Conservation (phyloP, 2,797 vertebrate species). For the Psittacula echo region DNA sequence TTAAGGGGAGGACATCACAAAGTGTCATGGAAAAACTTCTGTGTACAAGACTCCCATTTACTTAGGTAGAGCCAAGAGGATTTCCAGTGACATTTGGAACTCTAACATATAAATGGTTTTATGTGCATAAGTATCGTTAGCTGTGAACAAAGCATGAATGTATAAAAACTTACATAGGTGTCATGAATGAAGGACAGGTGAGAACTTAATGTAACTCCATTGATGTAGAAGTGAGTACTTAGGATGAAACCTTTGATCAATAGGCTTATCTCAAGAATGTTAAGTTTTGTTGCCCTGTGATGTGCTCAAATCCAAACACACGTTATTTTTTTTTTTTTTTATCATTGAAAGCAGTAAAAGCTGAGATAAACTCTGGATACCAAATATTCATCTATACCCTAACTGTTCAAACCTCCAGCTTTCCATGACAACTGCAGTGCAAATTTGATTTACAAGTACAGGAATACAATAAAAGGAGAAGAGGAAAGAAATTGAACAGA, state of each 20-base stretch:
- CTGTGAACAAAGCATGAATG: not conserved
- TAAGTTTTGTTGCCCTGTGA: not conserved
- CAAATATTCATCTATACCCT: not conserved
- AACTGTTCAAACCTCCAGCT: not conserved
- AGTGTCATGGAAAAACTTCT: not conserved
- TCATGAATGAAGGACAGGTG: not conserved
- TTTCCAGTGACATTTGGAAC: not conserved
- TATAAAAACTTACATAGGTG: not conserved
- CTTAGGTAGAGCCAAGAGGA: not conserved
- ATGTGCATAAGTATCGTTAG: not conserved
- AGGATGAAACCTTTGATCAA: not conserved
- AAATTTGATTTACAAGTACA: not conserved
- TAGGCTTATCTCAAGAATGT: not conserved
- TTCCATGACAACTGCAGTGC: not conserved
- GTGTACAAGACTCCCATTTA: not conserved
- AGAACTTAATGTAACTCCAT: not conserved
- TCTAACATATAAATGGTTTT: not conserved
- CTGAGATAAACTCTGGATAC: not conserved
- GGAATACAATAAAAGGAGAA: not conserved
- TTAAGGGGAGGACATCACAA: not conserved
- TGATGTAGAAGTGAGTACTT: not conserved
- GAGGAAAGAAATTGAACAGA: not conserved
- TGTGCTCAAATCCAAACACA: not conserved
- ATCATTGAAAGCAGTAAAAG: not conserved
- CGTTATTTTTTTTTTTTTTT: no score